These are phyloP conservation scores for Poecilus cupreus DNA, from an alignment of 2,888 invertebrate species.

Conservation along the genomic window DNA sequence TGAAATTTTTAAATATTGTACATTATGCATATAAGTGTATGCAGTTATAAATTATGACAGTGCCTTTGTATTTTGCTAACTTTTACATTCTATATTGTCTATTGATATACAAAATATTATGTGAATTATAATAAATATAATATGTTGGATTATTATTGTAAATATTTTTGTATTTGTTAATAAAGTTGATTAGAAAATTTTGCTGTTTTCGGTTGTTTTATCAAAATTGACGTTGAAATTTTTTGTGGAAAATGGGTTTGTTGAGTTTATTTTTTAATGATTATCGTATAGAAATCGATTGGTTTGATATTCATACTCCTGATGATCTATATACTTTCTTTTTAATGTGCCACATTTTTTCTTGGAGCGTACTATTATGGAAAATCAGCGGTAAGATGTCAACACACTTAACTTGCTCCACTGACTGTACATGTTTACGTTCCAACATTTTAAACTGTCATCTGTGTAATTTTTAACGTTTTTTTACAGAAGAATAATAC, in stretches of 20 bases:
- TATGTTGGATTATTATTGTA: constrained; percentile 56
- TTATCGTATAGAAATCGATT: constrained; percentile 40
- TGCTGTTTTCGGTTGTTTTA: not conserved
- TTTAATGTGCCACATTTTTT: constrained; percentile 64
- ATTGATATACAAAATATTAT: constrained; percentile 27
- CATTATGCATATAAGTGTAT: constrained; percentile 40
- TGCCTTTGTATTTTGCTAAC: constrained; percentile 51
- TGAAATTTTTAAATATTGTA: constrained; percentile 31
- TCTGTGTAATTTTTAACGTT: not conserved
- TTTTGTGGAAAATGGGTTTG: constrained; percentile 10
- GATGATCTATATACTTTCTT: constrained; percentile 65
- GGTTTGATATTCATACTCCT: constrained; percentile 63
- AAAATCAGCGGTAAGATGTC: constrained; percentile 62
- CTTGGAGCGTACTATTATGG: constrained; percentile 64
- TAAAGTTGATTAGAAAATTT: constrained; percentile 54
- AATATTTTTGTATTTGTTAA: constrained; percentile 59
- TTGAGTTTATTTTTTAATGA: not conserved
- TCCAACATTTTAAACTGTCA: not conserved
- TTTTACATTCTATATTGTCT: constrained; percentile 49
- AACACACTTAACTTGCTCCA: not conserved
- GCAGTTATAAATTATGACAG: constrained; percentile 41
- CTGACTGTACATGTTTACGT: constrained; percentile 45
- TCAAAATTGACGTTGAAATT: not conserved
- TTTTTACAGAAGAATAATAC: constrained; percentile 45
- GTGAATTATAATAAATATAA: constrained; percentile 44